These are phyloP conservation scores for Capreolus pygargus DNA, from an alignment of 2,113 vertebrate genomes.

Conservation along the genomic window DNA sequence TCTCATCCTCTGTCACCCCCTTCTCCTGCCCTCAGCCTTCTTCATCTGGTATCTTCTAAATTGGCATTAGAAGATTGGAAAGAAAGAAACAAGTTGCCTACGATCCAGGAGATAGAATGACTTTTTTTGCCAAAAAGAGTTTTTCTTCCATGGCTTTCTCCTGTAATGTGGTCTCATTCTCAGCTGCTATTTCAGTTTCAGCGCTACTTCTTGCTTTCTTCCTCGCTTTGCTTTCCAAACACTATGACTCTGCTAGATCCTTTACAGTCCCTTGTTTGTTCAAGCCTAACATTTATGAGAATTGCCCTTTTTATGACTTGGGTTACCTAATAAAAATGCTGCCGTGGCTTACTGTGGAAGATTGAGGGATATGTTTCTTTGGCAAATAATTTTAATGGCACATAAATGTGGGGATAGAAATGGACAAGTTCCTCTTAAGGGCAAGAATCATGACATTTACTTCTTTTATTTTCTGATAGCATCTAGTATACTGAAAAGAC, in stretches of 20 bases:
- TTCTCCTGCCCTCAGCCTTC: background rate
- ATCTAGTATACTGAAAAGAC: slow-evolving; percentile 16
- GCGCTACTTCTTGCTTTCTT: background rate
- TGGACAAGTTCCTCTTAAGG: background rate
- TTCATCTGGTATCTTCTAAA: background rate
- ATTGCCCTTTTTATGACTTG: slow-evolving; percentile 23
- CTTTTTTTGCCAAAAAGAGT: background rate
- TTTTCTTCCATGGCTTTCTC: background rate
- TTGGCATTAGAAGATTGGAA: background rate
- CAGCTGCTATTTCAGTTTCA: background rate
- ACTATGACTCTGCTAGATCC: background rate
- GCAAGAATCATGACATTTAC: slow-evolving; percentile 32
- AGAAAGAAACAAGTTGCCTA: background rate
- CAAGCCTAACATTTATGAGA: slow-evolving; percentile 38
- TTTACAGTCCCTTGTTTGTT: slow-evolving; percentile 26
- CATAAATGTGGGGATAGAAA: background rate
- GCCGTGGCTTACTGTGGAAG: slow-evolving; percentile 5
- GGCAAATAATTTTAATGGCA: slow-evolving; percentile 31
- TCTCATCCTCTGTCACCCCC: background rate
- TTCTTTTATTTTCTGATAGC: slow-evolving; percentile 33
- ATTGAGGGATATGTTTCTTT: background rate
- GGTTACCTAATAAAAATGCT: slow-evolving; percentile 50
- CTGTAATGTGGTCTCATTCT: background rate
- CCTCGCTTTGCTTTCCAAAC: background rate
- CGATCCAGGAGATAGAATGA: background rate